Percentiles rank a stretch among this genome's conserved stretches.
phyloP scores from a whole-genome alignment of 1,140 invertebrate genomes.

The Ostrea denselamellosa region DNA sequence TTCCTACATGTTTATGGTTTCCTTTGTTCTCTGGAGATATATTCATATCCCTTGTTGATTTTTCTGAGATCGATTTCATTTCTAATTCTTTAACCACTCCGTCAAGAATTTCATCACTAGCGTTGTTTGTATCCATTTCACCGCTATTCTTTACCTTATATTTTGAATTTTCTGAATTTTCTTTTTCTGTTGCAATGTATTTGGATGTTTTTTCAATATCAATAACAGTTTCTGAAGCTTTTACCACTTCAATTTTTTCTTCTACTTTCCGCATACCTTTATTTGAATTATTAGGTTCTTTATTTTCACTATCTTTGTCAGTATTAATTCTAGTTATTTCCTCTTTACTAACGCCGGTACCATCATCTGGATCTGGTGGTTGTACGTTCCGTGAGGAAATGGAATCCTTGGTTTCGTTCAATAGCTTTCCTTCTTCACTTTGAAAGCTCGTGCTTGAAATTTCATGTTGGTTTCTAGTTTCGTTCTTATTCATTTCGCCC shows the following conservation, averaged over 20 bases:
- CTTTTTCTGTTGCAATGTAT: neutral
- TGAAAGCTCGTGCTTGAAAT: neutral
- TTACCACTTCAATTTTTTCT: neutral
- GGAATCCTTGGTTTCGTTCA: neutral
- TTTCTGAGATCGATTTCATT: neutral
- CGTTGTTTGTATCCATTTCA: neutral
- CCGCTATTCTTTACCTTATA: neutral
- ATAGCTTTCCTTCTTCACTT: neutral
- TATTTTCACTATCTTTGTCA: neutral
- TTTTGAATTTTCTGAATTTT: neutral
- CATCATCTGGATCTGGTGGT: neutral
- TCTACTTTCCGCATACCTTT: neutral
- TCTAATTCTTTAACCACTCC: neutral
- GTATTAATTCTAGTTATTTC: neutral
- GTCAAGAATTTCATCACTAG: neutral
- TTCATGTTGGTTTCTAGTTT: neutral
- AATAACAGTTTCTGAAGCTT: neutral
- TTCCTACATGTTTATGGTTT: neutral
- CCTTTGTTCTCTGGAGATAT: neutral
- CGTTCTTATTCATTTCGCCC: neutral
- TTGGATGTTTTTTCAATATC: neutral
- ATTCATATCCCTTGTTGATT: neutral
- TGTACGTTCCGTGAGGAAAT: neutral
- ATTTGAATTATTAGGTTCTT: neutral
- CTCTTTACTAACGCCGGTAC: neutral